Conservation (phyloP, 2,888 invertebrate genomes). For the Pristionchus exspectatus region DNA sequence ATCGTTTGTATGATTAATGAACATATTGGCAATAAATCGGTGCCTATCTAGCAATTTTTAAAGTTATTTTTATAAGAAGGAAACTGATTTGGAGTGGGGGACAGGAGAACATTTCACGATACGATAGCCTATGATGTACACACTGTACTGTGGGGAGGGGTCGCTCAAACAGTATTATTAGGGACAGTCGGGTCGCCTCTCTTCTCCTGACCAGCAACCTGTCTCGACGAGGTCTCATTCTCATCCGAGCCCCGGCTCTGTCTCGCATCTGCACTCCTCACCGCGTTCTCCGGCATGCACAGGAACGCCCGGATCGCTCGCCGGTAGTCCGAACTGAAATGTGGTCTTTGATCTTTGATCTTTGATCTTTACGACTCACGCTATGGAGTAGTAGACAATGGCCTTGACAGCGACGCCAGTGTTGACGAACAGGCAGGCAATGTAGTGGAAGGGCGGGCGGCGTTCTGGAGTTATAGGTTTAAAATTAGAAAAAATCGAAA, state of each 20-base stretch:
- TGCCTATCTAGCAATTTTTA: too few relatives aligned
- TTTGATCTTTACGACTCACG: neutral
- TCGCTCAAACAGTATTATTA: neutral
- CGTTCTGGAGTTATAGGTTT: neutral
- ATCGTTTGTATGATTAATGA: too few relatives aligned
- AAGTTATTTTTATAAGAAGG: too few relatives aligned
- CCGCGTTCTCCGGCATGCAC: neutral
- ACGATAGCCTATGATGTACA: too few relatives aligned
- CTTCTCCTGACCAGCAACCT: neutral
- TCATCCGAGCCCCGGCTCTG: neutral
- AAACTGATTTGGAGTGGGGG: too few relatives aligned
- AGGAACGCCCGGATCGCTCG: neutral
- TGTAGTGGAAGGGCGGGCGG: neutral
- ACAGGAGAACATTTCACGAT: too few relatives aligned
- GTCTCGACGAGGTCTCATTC: neutral
- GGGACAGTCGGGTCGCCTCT: neutral
- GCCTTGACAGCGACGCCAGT: neutral
- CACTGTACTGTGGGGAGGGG: too few relatives aligned
- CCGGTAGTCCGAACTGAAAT: neutral
- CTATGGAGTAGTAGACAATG: neutral
- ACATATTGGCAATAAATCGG: too few relatives aligned
- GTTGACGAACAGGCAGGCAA: constrained; percentile 3
- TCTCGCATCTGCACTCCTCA: neutral
- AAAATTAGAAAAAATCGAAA: neutral
- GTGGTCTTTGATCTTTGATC: neutral